A percentile compares a stretch with the other conserved stretches of the same genome.
Evolutionary conservation across 2,888 invertebrate species (phyloP).

Genomic region (Oeneis ivallda): DNA sequence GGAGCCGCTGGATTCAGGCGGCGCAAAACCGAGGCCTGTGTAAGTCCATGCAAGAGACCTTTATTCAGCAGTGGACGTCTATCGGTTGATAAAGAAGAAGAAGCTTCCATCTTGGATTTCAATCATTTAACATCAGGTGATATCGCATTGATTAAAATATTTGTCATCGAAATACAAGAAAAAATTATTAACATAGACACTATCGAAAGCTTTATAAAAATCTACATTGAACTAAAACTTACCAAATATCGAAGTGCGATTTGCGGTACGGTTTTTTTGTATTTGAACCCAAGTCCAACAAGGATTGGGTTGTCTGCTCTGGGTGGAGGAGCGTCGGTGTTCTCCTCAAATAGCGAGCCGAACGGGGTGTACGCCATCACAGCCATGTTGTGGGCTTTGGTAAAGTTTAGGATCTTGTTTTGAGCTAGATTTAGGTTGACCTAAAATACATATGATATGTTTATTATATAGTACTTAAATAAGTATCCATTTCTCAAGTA

Average conservation of each 20-base stretch:
- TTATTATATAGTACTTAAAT: no score
- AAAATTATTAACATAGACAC: not conserved
- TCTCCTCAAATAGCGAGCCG: constrained; percentile 36
- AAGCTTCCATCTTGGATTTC: no score
- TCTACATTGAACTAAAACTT: constrained; percentile 42
- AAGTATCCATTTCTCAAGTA: no score
- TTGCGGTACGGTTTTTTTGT: constrained; percentile 84
- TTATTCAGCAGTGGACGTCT: no score
- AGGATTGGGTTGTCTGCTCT: constrained; percentile 80
- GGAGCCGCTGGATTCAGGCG: no score
- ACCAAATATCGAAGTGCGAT: constrained; percentile 85
- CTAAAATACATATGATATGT: constrained; percentile 49
- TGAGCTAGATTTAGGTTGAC: constrained; percentile 86
- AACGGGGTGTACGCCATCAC: constrained; percentile 85
- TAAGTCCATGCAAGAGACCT: no score
- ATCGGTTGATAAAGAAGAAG: no score
- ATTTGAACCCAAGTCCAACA: constrained; percentile 80
- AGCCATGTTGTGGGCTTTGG: constrained; percentile 84
- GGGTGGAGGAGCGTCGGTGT: constrained; percentile 54
- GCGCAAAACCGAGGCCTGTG: no score
- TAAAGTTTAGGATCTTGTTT: constrained; percentile 84
- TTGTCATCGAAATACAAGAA: not conserved
- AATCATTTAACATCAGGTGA: no score
- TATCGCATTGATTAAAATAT: no score
- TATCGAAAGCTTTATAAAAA: not conserved